Percentiles rank a stretch among this genome's conserved stretches.
Evolutionary conservation across 2,113 vertebrate species (phyloP).

Genomic region (Sciurus niger): DNA sequence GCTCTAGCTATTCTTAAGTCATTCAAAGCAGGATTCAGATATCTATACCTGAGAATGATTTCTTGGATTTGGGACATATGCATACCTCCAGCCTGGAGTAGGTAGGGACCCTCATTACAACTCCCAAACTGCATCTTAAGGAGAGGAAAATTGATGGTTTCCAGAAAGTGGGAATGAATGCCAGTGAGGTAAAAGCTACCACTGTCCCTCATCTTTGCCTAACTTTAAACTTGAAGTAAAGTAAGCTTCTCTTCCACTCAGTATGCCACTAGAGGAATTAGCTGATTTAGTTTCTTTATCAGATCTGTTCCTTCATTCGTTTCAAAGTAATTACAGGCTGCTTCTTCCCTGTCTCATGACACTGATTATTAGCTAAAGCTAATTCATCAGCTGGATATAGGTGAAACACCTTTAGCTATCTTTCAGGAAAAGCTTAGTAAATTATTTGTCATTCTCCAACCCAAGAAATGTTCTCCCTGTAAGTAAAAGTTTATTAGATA

Average conservation of each 20-base stretch:
- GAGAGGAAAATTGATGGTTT: conserved; percentile 3
- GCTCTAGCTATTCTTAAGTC: neutral
- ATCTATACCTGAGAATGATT: neutral
- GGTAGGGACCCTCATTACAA: neutral
- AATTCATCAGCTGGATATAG: conserved; percentile 86
- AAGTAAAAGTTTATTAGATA: conserved; percentile 85
- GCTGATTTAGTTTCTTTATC: conserved; percentile 79
- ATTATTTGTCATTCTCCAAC: conserved; percentile 84
- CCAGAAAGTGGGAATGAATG: neutral
- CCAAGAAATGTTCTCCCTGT: conserved; percentile 80
- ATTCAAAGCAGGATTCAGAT: neutral
- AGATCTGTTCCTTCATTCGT: conserved; percentile 81
- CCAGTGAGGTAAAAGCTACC: neutral
- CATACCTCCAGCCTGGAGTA: neutral
- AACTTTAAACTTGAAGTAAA: conserved; percentile 49
- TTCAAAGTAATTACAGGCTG: conserved; percentile 84
- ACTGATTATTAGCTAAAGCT: conserved; percentile 84
- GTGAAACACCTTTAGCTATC: conserved; percentile 83
- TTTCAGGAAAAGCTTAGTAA: conserved; percentile 84
- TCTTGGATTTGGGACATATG: neutral
- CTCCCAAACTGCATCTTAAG: neutral
- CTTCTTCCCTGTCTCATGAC: conserved; percentile 79
- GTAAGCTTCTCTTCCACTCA: conserved; percentile 25
- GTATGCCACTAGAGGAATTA: conserved; percentile 66
- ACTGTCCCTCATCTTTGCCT: neutral